Conservation (phyloP, 1,140 invertebrate genomes). For the Heliconius hewitsoni region DNA sequence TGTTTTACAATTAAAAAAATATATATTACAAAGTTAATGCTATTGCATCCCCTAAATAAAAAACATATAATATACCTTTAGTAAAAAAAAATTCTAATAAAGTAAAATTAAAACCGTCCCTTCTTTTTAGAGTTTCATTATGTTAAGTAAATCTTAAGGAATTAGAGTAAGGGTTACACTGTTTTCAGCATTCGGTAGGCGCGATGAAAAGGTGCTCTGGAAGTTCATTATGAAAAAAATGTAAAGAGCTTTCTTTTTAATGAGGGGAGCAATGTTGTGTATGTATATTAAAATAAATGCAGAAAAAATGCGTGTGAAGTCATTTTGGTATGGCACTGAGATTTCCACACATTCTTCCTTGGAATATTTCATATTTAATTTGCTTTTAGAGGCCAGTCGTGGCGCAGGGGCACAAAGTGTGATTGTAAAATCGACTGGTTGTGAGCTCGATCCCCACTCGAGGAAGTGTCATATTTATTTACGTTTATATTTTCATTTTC, state of each 20-base stretch:
- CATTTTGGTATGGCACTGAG: too few relatives aligned
- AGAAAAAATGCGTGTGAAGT: too few relatives aligned
- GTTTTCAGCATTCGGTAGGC: constrained; percentile 5
- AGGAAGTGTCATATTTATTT: too few relatives aligned
- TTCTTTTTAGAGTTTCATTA: not conserved
- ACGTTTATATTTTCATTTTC: too few relatives aligned
- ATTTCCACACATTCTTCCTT: too few relatives aligned
- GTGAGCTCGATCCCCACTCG: too few relatives aligned
- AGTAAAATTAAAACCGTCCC: not conserved
- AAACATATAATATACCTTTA: not conserved
- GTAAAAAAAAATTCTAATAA: not conserved
- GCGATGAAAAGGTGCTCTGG: constrained; percentile 4
- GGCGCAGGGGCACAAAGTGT: too few relatives aligned
- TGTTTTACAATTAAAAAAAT: not conserved
- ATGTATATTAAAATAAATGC: too few relatives aligned
- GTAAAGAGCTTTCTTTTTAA: constrained; percentile 11
- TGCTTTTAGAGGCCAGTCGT: too few relatives aligned
- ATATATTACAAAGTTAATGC: not conserved
- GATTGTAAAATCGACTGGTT: too few relatives aligned
- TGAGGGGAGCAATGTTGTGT: not conserved
- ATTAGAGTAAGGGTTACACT: constrained; percentile 10
- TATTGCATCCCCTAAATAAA: not conserved
- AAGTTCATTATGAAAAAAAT: constrained; percentile 9
- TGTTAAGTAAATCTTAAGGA: constrained; percentile 4
- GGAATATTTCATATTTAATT: too few relatives aligned